Percentiles rank a stretch among this genome's conserved stretches.
Evolutionary conservation across 2,113 vertebrate genomes (phyloP).

Genomic region (Gavia stellata): DNA sequence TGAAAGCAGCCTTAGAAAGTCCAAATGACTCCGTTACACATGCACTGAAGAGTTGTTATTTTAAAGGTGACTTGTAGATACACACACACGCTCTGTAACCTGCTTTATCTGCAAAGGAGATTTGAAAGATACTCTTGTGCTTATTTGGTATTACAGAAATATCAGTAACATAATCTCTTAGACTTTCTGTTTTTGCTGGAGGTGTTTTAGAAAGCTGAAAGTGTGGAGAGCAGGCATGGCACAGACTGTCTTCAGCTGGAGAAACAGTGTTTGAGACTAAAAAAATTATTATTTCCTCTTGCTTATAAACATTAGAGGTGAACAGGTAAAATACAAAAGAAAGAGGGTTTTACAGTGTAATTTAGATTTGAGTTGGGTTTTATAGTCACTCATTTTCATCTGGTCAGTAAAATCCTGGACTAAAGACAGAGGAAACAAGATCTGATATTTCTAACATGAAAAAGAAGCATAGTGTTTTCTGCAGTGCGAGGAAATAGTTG

Average conservation of each 20-base stretch:
- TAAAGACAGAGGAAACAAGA: not conserved
- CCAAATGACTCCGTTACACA: accelerated
- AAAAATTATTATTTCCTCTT: not conserved
- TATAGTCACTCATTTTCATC: not conserved
- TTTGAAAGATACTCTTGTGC: not conserved
- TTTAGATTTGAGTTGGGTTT: not conserved
- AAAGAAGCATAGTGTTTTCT: not conserved
- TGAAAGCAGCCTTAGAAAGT: not conserved
- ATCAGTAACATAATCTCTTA: not conserved
- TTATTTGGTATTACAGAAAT: not conserved
- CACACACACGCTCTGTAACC: not conserved
- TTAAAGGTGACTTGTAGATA: not conserved
- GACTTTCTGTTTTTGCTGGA: not conserved
- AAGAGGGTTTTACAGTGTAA: not conserved
- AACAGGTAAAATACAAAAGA: not conserved
- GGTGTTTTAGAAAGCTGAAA: not conserved
- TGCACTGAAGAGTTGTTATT: not conserved
- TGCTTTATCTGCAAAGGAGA: not conserved
- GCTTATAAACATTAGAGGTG: not conserved
- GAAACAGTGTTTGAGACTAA: not conserved
- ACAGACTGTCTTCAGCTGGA: not conserved
- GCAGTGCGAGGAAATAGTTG: not conserved
- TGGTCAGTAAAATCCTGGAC: not conserved
- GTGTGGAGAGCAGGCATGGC: not conserved
- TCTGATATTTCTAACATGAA: not conserved